Base-by-base conservation (phyloP, 1,140 invertebrate genomes). In the Rhopalosiphum padi region DNA sequence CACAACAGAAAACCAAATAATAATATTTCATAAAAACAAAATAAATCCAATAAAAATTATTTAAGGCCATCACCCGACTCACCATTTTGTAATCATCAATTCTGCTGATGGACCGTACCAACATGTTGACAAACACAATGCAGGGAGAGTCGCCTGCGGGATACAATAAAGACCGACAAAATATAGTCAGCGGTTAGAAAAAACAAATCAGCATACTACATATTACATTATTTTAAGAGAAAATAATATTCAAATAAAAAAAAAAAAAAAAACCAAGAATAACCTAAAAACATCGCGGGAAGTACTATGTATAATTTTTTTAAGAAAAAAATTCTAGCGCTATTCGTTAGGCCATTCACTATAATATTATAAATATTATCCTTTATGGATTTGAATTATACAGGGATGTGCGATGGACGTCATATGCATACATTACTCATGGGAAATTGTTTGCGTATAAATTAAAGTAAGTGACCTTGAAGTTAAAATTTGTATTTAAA, bases 1-100 rank as follows among this genome's bases (percentile, higher is more conserved):
- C 91, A 93, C 82, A 93, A 93, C 77, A 92, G 77, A 92, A 93
- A 93, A 93, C 77, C 77, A 93, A 93, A 93, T 90, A 53, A 91
- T 53, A 94, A 90, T 86, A 91, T 91, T 35, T 82, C n/a, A 90
- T 86, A 91, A 94, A 90, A 94, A 93, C 25, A 41, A 91, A 51
- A 93, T 60, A 93, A 94, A 91, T 41, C 82, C 77, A 94, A 91
- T 37, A 91, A 85, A 90, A 60, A 68, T 94, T 94, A 92, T 94
- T 87, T 86, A 93, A 90, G 94, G 94, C 88, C 89, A 93, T 94
- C 94, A 93, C 90, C 93, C 68, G 93, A 98, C 98, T 98, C 97
- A 98, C 98, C 98, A 99, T 99, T 97, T 98, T 98, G 96, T 99
- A 98, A 97, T 99, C 98, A 96, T 99, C 98, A 96, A 99, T 99